A percentile compares a stretch with the other conserved stretches of the same genome.
Conservation (phyloP, 2,888 invertebrate genomes). For the Leptogaster cylindrica region DNA sequence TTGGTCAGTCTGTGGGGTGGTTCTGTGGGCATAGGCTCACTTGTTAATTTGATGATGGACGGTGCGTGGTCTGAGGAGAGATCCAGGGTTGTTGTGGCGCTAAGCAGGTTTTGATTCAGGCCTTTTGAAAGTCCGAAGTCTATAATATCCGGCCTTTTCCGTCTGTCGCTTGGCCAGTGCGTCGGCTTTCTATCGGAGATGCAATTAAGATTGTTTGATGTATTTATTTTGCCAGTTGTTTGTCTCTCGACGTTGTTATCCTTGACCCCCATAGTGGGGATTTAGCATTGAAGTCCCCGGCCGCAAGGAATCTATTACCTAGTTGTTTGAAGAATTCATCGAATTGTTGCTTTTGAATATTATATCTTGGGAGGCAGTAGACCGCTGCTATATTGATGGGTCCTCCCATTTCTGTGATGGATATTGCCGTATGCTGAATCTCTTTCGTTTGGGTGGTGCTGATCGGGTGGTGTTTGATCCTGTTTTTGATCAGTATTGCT, state of each 20-base stretch:
- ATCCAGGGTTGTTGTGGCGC: neutral
- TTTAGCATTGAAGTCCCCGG: neutral
- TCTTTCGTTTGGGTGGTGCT: constrained; percentile 3
- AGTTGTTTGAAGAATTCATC: constrained; percentile 4
- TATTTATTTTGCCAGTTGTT: neutral
- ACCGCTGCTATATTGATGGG: constrained; percentile 3
- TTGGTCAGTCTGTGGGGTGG: constrained; percentile 1
- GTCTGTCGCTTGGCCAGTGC: constrained; percentile 2
- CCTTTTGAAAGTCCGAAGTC: constrained; percentile 5
- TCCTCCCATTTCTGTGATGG: neutral
- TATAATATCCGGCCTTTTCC: neutral
- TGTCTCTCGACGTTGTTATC: constrained; percentile 1
- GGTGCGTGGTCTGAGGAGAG: neutral
- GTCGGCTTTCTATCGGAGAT: neutral
- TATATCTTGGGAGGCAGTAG: constrained; percentile 2
- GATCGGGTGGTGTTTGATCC: neutral
- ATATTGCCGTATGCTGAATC: neutral
- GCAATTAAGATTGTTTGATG: neutral
- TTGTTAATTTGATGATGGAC: neutral
- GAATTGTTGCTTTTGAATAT: neutral
- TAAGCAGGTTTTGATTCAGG: neutral
- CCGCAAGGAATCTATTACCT: too few species aligned
- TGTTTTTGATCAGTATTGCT: constrained; percentile 1
- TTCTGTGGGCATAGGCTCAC: neutral
- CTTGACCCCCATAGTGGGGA: constrained; percentile 4